Percentiles rank a stretch among this genome's conserved stretches.
phyloP scores from a whole-genome alignment of 1,140 invertebrate species.

The Neodiprion lecontei region DNA sequence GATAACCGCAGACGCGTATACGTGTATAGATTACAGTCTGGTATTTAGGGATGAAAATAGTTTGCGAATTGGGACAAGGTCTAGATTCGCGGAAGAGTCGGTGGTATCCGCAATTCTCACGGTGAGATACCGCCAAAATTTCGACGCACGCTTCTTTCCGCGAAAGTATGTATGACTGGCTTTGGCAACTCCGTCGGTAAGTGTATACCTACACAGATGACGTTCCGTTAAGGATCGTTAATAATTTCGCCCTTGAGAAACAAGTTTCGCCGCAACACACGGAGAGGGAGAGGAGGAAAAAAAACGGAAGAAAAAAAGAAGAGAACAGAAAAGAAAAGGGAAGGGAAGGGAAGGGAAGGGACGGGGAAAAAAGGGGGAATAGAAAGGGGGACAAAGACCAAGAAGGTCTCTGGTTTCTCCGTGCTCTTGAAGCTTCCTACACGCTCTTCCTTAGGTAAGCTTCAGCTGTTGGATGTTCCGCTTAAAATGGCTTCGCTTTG shows the following conservation, averaged over 20 bases:
- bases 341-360: no score
- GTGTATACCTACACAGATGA: neutral
- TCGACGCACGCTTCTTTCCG: neutral
- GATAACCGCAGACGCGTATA: no score
- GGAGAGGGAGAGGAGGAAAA: neutral
- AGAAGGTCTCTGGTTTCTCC: neutral
- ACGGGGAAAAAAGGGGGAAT: neutral
- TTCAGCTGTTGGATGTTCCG: no score
- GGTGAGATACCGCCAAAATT: neutral
- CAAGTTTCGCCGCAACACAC: neutral
- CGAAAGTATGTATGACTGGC: neutral
- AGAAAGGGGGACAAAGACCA: conserved; percentile 13
- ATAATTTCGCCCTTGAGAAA: conserved; percentile 10
- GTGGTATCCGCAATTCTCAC: neutral
- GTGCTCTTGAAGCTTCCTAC: no score
- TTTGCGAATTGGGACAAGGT: neutral
- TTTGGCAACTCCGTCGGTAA: neutral
- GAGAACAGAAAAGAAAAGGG: no score
- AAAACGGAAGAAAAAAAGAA: no score
- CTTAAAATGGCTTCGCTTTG: no score
- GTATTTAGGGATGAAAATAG: neutral
- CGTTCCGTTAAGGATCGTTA: neutral
- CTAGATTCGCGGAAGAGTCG: neutral
- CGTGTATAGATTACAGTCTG: no score
- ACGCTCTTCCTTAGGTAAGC: no score